These are phyloP conservation scores for Cartodere bifasciata DNA, from an alignment of 2,888 invertebrate genomes.

Conservation along the genomic window DNA sequence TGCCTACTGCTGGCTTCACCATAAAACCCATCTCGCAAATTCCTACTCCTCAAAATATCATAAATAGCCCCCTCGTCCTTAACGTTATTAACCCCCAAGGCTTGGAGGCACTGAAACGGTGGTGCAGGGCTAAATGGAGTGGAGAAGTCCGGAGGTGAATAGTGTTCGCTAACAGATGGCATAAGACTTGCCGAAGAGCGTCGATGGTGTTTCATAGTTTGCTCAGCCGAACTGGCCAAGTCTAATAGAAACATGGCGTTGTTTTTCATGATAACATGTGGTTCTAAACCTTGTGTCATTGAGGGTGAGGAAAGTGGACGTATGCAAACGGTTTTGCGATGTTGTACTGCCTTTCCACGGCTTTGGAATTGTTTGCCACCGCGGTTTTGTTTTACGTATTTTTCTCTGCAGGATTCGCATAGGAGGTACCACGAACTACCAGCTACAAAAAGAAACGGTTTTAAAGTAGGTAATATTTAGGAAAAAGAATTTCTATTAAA, in stretches of 20 bases:
- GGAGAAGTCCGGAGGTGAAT: conserved; percentile 40
- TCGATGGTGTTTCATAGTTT: conserved; percentile 26
- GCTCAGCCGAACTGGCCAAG: conserved; percentile 62
- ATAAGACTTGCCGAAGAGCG: conserved; percentile 30
- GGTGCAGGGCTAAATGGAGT: conserved; percentile 43
- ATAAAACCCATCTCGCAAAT: conserved; percentile 28
- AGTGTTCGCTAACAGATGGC: conserved; percentile 43
- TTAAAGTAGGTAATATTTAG: no score
- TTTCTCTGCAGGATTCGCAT: conserved; percentile 83
- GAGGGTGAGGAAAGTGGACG: conserved; percentile 25
- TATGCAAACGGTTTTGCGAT: conserved; percentile 21
- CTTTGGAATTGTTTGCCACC: conserved; percentile 28
- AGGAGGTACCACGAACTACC: conserved; percentile 81
- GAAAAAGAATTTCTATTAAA: no score
- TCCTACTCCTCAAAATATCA: conserved; percentile 37
- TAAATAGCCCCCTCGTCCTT: conserved; percentile 31
- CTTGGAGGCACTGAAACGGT: conserved; percentile 48
- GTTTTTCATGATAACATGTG: conserved; percentile 69
- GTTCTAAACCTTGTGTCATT: conserved; percentile 28
- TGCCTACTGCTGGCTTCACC: conserved; percentile 27
- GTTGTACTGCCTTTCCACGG: conserved; percentile 25
- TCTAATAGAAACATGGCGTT: conserved; percentile 91
- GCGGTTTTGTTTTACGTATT: conserved; percentile 42
- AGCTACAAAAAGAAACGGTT: conserved; percentile 27
- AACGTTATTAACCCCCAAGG: conserved; percentile 33